Conservation (phyloP, 2,888 invertebrate species). For the Listrodromus nycthemerus region DNA sequence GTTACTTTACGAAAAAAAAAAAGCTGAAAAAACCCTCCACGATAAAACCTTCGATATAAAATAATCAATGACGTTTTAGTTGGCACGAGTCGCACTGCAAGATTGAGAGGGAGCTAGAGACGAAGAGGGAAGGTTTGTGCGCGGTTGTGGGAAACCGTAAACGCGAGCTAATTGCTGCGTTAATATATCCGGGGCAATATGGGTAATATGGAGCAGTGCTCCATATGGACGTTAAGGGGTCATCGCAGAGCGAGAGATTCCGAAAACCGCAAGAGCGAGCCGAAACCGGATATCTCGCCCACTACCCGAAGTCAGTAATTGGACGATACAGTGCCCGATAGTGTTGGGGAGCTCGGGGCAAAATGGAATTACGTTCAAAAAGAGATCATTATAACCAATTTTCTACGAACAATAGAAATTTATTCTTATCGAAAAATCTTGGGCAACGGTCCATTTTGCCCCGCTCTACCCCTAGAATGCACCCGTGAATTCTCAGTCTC, state of each 20-base stretch:
- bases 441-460: too few species aligned
- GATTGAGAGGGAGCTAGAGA: conserved; percentile 19
- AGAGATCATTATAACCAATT: too few species aligned
- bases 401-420: too few species aligned
- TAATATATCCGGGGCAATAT: conserved; percentile 65
- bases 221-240: background rate
- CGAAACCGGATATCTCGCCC: background rate
- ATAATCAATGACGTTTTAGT: conserved; percentile 58
- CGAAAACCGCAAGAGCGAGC: conserved; percentile 37
- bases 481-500: background rate
- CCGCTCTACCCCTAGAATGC: too few species aligned
- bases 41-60: conserved; percentile 24
- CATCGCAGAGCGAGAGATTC: conserved; percentile 32
- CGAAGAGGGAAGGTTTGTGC: conserved; percentile 17
- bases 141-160: conserved; percentile 48
- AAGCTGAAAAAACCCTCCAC: background rate
- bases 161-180: conserved; percentile 69
- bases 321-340: background rate
- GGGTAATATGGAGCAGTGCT: background rate
- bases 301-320: conserved; percentile 13
- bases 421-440: too few species aligned
- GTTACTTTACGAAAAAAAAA: background rate
- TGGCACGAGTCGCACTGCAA: conserved; percentile 22
- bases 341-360: too few species aligned
- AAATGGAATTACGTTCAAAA: too few species aligned